Percentiles rank a stretch among this genome's conserved stretches.
Conservation (phyloP, 2,797 vertebrate species). For the Urocyon cinereoargenteus region DNA sequence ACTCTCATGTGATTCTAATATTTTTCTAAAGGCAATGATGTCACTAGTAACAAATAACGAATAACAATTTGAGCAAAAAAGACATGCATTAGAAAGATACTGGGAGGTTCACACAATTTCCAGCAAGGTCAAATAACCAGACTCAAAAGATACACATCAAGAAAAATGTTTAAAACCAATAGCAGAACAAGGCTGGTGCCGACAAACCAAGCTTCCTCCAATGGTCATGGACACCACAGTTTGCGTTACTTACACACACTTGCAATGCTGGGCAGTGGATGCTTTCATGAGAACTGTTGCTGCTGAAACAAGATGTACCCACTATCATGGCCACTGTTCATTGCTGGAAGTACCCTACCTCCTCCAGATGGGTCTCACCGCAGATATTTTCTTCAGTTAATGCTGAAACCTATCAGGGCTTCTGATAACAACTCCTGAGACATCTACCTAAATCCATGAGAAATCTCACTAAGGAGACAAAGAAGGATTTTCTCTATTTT, state of each 20-base stretch:
- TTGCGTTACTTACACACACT: background rate
- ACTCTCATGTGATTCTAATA: background rate
- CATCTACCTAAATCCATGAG: background rate
- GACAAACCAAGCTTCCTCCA: background rate
- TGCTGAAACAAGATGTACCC: background rate
- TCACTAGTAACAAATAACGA: background rate
- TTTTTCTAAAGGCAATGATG: background rate
- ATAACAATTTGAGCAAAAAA: background rate
- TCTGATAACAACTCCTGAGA: background rate
- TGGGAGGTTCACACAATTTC: background rate
- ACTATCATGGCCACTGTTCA: background rate
- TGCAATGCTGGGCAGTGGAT: background rate
- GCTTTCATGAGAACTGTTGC: background rate
- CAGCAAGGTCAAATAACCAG: background rate
- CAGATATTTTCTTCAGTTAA: background rate
- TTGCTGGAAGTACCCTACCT: background rate
- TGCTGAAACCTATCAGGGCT: background rate
- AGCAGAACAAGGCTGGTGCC: background rate
- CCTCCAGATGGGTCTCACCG: background rate
- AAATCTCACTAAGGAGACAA: background rate
- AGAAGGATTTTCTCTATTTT: background rate
- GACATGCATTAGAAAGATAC: background rate
- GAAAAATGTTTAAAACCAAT: background rate
- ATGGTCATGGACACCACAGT: background rate
- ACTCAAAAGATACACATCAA: background rate